Percentiles rank a stretch among this genome's conserved stretches.
phyloP scores from a whole-genome alignment of 2,797 vertebrate species.

The Coluber constrictor region DNA sequence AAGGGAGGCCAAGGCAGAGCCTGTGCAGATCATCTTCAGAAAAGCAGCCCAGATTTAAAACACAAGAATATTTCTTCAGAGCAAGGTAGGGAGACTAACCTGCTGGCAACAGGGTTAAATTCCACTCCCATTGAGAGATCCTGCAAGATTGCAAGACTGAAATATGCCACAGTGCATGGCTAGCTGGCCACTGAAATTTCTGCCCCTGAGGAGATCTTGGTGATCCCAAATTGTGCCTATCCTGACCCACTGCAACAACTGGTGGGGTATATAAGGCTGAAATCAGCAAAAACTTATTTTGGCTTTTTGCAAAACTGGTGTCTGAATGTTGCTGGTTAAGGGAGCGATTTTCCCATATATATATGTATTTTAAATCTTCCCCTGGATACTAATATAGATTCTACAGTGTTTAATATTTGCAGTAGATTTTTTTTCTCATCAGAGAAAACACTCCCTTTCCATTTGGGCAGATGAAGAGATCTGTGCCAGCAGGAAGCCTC shows the following conservation, averaged over 20 bases:
- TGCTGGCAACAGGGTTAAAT: neutral
- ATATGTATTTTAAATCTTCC: too few relatives aligned
- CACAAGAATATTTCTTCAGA: neutral
- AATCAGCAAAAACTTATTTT: neutral
- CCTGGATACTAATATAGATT: neutral
- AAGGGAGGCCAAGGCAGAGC: neutral
- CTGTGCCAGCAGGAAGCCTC: neutral
- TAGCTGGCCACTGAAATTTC: neutral
- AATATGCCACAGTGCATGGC: neutral
- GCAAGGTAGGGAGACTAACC: neutral
- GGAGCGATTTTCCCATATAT: neutral
- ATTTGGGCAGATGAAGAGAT: neutral
- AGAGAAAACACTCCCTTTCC: too few relatives aligned
- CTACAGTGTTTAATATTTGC: too few relatives aligned
- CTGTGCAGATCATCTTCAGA: neutral
- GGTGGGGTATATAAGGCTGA: neutral
- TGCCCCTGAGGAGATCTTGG: too few relatives aligned
- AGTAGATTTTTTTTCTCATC: neutral
- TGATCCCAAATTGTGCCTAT: neutral
- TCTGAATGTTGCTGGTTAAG: neutral
- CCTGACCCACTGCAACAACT: neutral
- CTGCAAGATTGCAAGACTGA: too few relatives aligned
- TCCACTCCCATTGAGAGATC: too few relatives aligned
- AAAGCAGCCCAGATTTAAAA: neutral
- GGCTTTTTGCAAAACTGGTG: neutral